phyloP scores from a whole-genome alignment of 2,797 vertebrate genomes.

The Chelonia mydas region DNA sequence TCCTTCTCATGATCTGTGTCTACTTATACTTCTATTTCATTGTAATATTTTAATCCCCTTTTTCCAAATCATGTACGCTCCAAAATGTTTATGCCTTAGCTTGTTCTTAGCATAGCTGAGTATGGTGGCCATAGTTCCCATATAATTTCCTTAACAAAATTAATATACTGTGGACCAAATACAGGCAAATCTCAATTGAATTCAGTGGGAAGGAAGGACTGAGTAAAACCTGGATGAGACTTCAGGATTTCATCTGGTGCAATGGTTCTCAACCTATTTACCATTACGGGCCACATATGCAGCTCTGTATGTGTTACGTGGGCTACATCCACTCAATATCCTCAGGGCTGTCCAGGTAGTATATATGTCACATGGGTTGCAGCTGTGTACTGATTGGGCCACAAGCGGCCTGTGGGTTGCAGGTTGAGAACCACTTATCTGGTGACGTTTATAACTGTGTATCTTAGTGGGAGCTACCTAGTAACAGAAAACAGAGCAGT shows the following conservation, averaged over 20 bases:
- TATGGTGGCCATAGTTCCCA: neutral
- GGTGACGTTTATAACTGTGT: neutral
- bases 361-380: no score
- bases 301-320: no score
- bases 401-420: no score
- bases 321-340: no score
- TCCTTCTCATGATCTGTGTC: neutral
- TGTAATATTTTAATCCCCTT: neutral
- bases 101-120: conserved; percentile 20
- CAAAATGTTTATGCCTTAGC: neutral
- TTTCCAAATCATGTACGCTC: neutral
- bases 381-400: no score
- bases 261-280: no score
- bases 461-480: neutral
- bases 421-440: no score
- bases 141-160: conserved; percentile 49
- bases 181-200: conserved; percentile 46
- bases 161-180: conserved; percentile 53
- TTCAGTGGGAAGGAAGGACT: conserved; percentile 24
- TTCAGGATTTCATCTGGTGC: neutral
- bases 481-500: neutral
- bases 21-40: neutral
- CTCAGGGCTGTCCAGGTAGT: no score
- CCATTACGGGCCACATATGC: no score
- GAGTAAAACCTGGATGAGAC: neutral